phyloP scores from a whole-genome alignment of 2,888 invertebrate species.

The Opisthograptis luteolata region DNA sequence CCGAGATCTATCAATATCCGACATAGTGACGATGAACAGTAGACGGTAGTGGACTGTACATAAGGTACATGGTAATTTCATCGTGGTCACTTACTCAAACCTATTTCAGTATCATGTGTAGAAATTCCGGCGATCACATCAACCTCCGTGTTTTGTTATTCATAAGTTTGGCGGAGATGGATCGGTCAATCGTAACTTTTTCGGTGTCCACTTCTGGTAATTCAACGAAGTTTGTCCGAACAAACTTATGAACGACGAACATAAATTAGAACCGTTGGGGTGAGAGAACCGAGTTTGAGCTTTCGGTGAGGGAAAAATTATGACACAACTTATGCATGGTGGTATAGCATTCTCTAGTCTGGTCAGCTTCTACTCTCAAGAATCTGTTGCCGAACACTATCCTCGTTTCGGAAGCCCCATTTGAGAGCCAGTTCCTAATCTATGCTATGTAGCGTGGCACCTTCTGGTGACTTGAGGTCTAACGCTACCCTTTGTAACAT shows the following conservation, averaged over 20 bases:
- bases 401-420: too few species aligned
- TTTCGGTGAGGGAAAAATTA: too few species aligned
- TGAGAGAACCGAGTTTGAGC: neutral
- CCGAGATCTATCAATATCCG: too few species aligned
- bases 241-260: neutral
- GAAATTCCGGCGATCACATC: conserved; percentile 39
- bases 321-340: too few species aligned
- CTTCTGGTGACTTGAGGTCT: too few species aligned
- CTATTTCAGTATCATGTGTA: conserved; percentile 46
- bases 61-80: conserved; percentile 1
- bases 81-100: conserved; percentile 49
- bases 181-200: conserved; percentile 32
- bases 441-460: too few species aligned
- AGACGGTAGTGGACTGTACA: too few species aligned
- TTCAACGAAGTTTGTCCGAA: neutral
- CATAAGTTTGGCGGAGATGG: conserved; percentile 34
- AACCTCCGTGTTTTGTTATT: conserved; percentile 29
- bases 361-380: too few species aligned
- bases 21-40: neutral
- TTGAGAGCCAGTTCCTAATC: too few species aligned
- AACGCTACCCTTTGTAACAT: too few species aligned
- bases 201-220: neutral
- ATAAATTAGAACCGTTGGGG: neutral
- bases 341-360: too few species aligned
- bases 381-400: too few species aligned